These are phyloP conservation scores for Drosophila truncata DNA, from an alignment of 1,140 invertebrate species.

Conservation along the genomic window DNA sequence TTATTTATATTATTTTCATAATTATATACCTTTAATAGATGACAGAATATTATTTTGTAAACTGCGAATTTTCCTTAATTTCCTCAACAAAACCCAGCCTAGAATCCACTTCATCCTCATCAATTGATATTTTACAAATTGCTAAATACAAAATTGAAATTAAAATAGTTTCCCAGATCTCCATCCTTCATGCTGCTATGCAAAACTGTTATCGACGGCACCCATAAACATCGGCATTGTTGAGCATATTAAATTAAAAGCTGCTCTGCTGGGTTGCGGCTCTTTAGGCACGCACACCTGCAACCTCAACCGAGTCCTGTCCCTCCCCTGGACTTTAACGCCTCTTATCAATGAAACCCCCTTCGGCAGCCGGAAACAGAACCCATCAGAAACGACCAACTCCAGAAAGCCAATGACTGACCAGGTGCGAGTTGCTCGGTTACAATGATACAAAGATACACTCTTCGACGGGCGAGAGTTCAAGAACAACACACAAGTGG, in stretches of 20 bases:
- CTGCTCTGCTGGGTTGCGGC: conserved; percentile 7
- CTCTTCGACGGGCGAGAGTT: conserved; percentile 25
- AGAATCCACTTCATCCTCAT: neutral
- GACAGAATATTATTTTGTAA: too few species aligned
- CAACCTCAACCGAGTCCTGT: neutral
- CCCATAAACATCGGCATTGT: conserved; percentile 7
- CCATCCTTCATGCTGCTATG: neutral
- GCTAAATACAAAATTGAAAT: neutral
- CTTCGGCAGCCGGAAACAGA: neutral
- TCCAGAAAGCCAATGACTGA: conserved; percentile 21
- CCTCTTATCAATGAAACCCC: conserved; percentile 19
- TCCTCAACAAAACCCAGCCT: neutral
- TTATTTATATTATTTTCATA: neutral
- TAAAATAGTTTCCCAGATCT: neutral
- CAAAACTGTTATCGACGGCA: neutral
- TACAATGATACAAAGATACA: conserved; percentile 4
- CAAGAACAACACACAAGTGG: conserved; percentile 38
- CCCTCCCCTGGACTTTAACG: neutral
- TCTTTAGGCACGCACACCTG: conserved; percentile 29
- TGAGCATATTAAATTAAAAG: conserved; percentile 1
- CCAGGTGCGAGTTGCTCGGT: neutral
- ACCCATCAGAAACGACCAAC: neutral
- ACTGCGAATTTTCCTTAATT: neutral
- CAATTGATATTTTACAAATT: neutral
- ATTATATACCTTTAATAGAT: too few species aligned